These are phyloP conservation scores for Lasaia peninsularis DNA, from an alignment of 1,140 invertebrate species.

Conservation along the genomic window DNA sequence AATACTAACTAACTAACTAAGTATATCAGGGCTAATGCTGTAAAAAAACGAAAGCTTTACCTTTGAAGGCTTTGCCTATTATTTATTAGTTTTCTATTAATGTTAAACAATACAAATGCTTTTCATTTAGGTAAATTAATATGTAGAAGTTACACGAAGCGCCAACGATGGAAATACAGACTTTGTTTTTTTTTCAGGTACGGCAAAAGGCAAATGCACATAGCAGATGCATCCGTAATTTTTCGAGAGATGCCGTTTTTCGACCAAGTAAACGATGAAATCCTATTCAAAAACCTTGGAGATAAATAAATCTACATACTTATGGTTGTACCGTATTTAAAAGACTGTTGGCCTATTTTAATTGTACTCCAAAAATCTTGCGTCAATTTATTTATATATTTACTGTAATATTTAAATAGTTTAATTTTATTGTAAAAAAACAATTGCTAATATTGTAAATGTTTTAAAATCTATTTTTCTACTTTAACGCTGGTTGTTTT, in stretches of 20 bases:
- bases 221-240: slow-evolving; percentile 64
- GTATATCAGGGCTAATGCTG: too few relatives aligned
- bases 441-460: slow-evolving; percentile 6
- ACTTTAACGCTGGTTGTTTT: slow-evolving; percentile 22
- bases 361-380: background rate
- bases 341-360: slow-evolving; percentile 3
- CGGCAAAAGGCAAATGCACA: slow-evolving; percentile 66
- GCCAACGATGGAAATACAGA: too few relatives aligned
- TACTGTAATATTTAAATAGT: too few relatives aligned
- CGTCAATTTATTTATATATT: background rate
- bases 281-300: slow-evolving; percentile 45
- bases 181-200: slow-evolving; percentile 45
- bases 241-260: slow-evolving; percentile 60
- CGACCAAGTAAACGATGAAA: slow-evolving; percentile 51
- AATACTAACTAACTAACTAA: too few relatives aligned
- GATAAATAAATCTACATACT: background rate
- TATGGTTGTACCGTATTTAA: background rate
- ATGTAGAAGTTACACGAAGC: too few relatives aligned
- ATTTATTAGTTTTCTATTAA: too few relatives aligned
- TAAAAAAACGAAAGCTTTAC: too few relatives aligned
- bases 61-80: too few relatives aligned
- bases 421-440: background rate
- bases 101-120: too few relatives aligned
- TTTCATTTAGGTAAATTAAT: too few relatives aligned
- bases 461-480: slow-evolving; percentile 7